A percentile compares a stretch with the other conserved stretches of the same genome.
phyloP scores from a whole-genome alignment of 1,140 invertebrate species.

The Ptiloglossa arizonensis region DNA sequence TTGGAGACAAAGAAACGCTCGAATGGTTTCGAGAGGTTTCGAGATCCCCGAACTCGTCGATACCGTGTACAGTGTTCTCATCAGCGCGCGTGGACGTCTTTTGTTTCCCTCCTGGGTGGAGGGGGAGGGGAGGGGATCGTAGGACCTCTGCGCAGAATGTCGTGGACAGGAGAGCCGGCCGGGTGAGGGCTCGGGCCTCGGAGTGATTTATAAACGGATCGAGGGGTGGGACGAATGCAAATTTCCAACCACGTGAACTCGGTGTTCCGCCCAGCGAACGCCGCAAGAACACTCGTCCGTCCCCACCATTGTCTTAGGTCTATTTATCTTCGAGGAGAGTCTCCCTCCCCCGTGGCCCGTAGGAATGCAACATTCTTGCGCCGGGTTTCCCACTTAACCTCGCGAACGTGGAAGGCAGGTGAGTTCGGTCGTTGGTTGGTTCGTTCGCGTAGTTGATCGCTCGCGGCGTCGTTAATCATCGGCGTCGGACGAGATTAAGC shows the following conservation, averaged over 20 bases:
- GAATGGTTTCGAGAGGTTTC: background rate
- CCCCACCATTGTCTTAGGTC: conserved; percentile 71
- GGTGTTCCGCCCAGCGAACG: conserved; percentile 53
- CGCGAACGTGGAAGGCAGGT: conserved; percentile 57
- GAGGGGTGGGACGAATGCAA: conserved; percentile 70
- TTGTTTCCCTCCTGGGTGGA: conserved; percentile 27
- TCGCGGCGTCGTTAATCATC: conserved; percentile 65
- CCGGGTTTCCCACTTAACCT: conserved; percentile 60
- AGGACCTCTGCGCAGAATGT: conserved; percentile 19
- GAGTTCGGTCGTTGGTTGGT: conserved; percentile 11
- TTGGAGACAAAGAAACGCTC: too few species aligned
- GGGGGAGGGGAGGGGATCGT: conserved; percentile 1
- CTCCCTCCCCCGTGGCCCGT: conserved; percentile 25
- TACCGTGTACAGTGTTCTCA: background rate
- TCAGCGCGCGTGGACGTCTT: conserved; percentile 10
- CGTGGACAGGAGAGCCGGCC: conserved; percentile 29
- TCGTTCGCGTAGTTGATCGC: conserved; percentile 11
- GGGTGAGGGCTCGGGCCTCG: conserved; percentile 24
- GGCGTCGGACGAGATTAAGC: conserved; percentile 61
- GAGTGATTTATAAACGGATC: conserved; percentile 73
- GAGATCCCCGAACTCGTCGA: background rate
- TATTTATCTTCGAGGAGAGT: conserved; percentile 69
- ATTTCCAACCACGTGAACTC: conserved; percentile 71
- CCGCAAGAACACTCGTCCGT: conserved; percentile 49
- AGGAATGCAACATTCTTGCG: conserved; percentile 55